Base-by-base conservation (phyloP, 2,113 vertebrate genomes). In the Leptodactylus fuscus region DNA sequence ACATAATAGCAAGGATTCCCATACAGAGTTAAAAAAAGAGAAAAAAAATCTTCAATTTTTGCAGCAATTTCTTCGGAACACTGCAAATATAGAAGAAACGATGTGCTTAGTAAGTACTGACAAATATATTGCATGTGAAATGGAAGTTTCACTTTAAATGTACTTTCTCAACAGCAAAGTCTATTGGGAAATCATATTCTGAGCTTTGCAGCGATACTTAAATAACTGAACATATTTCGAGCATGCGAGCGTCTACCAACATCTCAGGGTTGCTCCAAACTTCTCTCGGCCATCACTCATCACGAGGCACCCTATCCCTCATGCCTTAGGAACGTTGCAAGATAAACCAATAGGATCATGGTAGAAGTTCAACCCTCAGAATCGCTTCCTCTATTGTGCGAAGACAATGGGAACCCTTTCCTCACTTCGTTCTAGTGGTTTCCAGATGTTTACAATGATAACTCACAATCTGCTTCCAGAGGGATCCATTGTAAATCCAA, bases 391-490 rank as follows among this genome's bases (percentile, higher is more conserved):
- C 71, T 27, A 48, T 49, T 29, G 44, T 76, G 13, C 22, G 46
- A 15, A 76, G 48, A 27, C 73, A 32, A 49, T 48, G 73, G 73
- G 46, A 29, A 49, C 24, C 46, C 44, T 76, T 76, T 51, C 13
- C 46, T 51, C 9, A 9, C 13, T 48, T 75, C 49, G 0, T 15
- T 51, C 29, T 49, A 48, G 73, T 18, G 3, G 7, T 51, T 51
- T 38, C 77, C 77, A 80, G 77, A 80, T 80, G 77, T 80, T 80
- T 80, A 38, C 58, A 36, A 62, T 80, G 77, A 60, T 80, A 55
- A 41, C 58, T 80, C 49, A 80, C 53, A 60, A 80, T 80, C 77
- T 24, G 34, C 77, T 78, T 80, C 77, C 77, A 60, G 58, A 41
- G 49, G 49, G 77, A 80, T 80, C 32, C 34, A 58, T 80, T 60